Conservation (phyloP, 2,113 vertebrate genomes). For the Rousettus leschenaultii region DNA sequence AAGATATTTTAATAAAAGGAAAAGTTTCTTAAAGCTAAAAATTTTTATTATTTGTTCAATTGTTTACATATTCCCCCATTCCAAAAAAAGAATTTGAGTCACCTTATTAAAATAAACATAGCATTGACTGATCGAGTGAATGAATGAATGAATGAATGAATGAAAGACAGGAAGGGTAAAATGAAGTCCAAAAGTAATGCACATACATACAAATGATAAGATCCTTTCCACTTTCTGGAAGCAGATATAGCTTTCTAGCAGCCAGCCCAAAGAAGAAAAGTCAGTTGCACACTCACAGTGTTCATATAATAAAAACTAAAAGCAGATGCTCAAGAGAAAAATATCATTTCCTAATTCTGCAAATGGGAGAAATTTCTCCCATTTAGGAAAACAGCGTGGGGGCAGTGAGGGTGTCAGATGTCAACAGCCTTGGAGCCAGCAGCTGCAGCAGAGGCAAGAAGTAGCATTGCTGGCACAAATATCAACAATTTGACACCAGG, state of each 20-base stretch:
- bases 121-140: not conserved
- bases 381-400: not conserved
- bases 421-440: not conserved
- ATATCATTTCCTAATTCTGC: not conserved
- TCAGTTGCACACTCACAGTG: not conserved
- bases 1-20: not conserved
- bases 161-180: not conserved
- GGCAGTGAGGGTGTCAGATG: not conserved
- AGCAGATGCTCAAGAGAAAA: not conserved
- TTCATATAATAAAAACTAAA: not conserved
- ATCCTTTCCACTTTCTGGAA: not conserved
- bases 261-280: not conserved
- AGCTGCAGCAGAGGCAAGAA: not conserved
- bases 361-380: not conserved
- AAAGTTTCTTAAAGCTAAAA: slow-evolving; percentile 21
- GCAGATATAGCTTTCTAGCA: not conserved
- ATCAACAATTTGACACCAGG: not conserved
- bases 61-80: not conserved
- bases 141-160: not conserved
- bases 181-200: not conserved
- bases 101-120: not conserved
- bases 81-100: not conserved
- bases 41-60: not conserved
- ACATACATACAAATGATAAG: not conserved
- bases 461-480: not conserved